Conservation (phyloP, 2,113 vertebrate species). For the Lagenorhynchus albirostris region DNA sequence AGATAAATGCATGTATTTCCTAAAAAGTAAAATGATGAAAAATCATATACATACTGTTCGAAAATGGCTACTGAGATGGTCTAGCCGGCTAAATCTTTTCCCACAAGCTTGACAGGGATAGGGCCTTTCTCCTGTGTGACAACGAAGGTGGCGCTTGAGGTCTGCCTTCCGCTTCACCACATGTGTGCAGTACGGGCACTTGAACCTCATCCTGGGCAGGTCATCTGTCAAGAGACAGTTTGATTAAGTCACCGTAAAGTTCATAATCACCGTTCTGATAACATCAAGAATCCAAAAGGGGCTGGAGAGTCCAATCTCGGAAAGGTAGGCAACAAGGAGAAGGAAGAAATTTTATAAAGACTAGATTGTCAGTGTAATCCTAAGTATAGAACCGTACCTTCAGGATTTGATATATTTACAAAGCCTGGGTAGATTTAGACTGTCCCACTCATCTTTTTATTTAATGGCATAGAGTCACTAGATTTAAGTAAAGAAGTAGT, state of each 20-base stretch:
- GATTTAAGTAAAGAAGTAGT: neutral
- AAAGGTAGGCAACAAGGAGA: neutral
- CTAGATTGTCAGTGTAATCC: neutral
- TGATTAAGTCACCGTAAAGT: neutral
- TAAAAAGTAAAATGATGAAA: constrained; percentile 44
- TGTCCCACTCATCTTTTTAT: neutral
- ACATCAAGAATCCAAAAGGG: neutral
- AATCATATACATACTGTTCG: constrained; percentile 88
- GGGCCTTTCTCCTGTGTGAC: constrained; percentile 95
- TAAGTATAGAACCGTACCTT: neutral
- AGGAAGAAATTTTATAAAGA: neutral
- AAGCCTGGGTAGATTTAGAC: neutral
- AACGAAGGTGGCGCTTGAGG: constrained; percentile 96
- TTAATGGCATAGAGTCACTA: neutral
- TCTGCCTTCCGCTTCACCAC: constrained; percentile 98
- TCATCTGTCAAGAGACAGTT: constrained; percentile 84
- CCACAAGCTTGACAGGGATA: constrained; percentile 97
- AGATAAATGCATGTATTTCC: neutral
- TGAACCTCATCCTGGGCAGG: constrained; percentile 93
- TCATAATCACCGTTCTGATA: neutral
- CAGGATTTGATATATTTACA: neutral
- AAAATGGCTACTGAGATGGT: constrained; percentile 97
- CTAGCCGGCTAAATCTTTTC: constrained; percentile 95
- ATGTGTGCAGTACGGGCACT: constrained; percentile 97
- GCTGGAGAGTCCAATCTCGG: neutral